Percentiles rank a stretch among this genome's conserved stretches.
These are phyloP conservation scores for Psephotus haematonotus DNA, from an alignment of 2,113 vertebrate species.

Conservation along the genomic window DNA sequence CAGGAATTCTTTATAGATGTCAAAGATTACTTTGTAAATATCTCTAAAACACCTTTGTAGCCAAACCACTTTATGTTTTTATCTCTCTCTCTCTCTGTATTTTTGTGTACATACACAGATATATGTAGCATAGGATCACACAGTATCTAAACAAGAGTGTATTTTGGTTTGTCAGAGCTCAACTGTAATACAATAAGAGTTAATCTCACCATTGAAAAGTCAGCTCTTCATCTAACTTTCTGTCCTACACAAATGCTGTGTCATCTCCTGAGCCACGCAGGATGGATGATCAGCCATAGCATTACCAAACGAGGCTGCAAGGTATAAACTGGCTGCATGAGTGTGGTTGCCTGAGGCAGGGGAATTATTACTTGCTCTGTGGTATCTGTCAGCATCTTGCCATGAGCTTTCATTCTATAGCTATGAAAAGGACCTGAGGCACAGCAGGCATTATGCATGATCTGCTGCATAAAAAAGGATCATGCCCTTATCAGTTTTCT, in stretches of 20 bases:
- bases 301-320: neutral
- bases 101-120: neutral
- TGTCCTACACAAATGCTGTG: neutral
- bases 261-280: neutral
- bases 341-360: neutral
- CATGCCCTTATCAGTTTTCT: constrained; percentile 55
- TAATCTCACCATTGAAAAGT: neutral
- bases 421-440: constrained; percentile 38
- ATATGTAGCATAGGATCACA: neutral
- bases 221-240: neutral
- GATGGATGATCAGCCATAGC: neutral
- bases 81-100: rapidly evolving
- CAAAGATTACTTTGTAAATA: neutral
- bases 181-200: rapidly evolving
- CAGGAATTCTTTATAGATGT: neutral
- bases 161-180: neutral
- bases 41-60: neutral
- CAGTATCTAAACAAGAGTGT: rapidly evolving
- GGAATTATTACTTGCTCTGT: neutral
- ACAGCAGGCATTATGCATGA: constrained; percentile 11
- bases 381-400: constrained; percentile 37
- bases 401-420: constrained; percentile 2
- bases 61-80: neutral
- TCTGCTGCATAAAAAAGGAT: constrained; percentile 36
- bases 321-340: neutral